Percentiles rank a stretch among this genome's conserved stretches.
phyloP scores from a whole-genome alignment of 1,140 invertebrate species.

The Brachionus koreanus region DNA sequence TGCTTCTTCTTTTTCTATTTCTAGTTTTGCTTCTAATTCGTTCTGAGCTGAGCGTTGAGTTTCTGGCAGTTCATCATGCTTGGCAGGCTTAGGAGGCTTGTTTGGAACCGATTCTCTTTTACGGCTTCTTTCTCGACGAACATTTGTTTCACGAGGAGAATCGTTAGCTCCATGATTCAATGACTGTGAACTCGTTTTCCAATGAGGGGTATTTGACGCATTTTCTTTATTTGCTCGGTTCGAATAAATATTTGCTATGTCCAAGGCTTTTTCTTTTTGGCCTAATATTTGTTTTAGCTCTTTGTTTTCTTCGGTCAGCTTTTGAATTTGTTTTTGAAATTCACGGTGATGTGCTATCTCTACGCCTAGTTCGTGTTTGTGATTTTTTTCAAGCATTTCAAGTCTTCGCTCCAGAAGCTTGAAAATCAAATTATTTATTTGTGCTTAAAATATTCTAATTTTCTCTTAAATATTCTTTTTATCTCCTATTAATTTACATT shows the following conservation, averaged over 20 bases:
- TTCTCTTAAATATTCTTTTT: too few relatives aligned
- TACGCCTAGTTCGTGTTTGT: conserved; percentile 28
- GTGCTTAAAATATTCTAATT: too few relatives aligned
- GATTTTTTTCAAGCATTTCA: conserved; percentile 42
- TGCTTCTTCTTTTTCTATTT: conserved; percentile 20
- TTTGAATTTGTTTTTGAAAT: conserved; percentile 27
- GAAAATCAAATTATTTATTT: background rate
- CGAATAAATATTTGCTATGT: conserved; percentile 37
- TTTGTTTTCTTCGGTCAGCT: conserved; percentile 25
- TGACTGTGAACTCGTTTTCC: conserved; percentile 9
- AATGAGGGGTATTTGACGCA: background rate
- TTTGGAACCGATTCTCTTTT: background rate
- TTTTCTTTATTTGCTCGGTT: background rate
- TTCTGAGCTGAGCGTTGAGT: background rate
- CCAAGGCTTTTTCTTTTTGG: conserved; percentile 30
- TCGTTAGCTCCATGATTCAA: background rate
- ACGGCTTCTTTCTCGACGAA: background rate
- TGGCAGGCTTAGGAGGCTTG: background rate
- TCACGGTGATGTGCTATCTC: conserved; percentile 37
- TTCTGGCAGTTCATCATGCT: background rate
- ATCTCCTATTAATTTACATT: too few relatives aligned
- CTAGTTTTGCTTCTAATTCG: background rate
- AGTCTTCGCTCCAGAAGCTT: conserved; percentile 10
- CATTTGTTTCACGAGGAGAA: background rate
- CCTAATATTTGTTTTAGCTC: background rate